A percentile compares a stretch with the other conserved stretches of the same genome.
Evolutionary conservation across 2,113 vertebrate genomes (phyloP).

Genomic region (Callithrix jacchus): DNA sequence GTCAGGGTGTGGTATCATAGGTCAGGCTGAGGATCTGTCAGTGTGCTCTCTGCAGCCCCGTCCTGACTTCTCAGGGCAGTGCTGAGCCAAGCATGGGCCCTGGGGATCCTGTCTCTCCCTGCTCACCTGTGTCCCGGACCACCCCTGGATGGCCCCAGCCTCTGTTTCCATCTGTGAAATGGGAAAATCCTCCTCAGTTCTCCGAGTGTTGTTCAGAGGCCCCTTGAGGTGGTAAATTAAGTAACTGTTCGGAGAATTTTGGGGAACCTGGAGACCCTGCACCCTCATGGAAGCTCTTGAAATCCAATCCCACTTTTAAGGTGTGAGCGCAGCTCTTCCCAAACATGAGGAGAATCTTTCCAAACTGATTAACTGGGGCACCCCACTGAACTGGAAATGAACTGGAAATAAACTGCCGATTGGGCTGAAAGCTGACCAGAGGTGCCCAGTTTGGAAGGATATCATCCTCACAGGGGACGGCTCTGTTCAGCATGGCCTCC

Average conservation of each 20-base stretch:
- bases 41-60: not conserved
- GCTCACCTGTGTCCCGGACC: not conserved
- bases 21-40: not conserved
- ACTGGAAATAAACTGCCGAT: not conserved
- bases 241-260: not conserved
- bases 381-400: not conserved
- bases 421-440: rapidly evolving
- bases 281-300: too few relatives aligned
- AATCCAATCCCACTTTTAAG: not conserved
- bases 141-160: not conserved
- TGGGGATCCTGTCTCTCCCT: not conserved
- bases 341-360: too few relatives aligned
- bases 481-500: not conserved
- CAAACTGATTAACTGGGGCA: too few relatives aligned
- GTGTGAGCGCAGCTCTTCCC: rapidly evolving
- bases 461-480: rapidly evolving
- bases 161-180: not conserved
- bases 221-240: not conserved
- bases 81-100: rapidly evolving
- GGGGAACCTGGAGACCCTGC: rapidly evolving
- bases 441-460: not conserved
- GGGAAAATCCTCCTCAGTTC: rapidly evolving
- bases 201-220: not conserved
- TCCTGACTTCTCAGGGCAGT: not conserved
- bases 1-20: too few relatives aligned